Conservation (phyloP, 2,113 vertebrate genomes). For the Chaetura pelagica region DNA sequence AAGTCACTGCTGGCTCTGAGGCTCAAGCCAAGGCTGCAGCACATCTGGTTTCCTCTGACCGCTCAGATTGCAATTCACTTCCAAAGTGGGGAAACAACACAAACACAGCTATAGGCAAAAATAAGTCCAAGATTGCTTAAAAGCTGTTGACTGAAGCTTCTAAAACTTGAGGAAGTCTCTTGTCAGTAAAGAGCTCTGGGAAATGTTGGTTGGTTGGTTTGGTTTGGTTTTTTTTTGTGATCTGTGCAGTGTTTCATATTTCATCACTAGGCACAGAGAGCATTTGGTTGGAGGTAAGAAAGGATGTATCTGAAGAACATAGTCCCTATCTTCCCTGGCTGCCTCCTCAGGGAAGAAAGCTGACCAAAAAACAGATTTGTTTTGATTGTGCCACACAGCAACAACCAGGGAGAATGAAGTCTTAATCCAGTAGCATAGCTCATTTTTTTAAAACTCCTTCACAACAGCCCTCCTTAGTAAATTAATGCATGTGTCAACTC, state of each 20-base stretch:
- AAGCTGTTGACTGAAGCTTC: background rate
- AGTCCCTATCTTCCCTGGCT: background rate
- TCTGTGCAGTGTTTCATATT: background rate
- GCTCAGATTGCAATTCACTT: background rate
- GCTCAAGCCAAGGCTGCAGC: background rate
- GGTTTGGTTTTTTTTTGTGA: background rate
- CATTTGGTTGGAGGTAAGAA: background rate
- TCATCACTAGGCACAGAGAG: background rate
- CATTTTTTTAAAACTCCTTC: background rate
- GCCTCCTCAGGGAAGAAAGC: background rate
- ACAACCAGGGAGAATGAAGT: background rate
- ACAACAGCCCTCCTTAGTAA: background rate
- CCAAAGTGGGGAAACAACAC: background rate
- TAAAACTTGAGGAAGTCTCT: background rate
- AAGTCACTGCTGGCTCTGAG: background rate
- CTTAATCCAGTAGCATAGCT: background rate
- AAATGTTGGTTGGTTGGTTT: background rate
- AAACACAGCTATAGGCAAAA: background rate
- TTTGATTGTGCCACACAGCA: background rate
- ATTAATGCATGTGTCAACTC: constrained; percentile 15
- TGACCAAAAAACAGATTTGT: background rate
- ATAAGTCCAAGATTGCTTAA: background rate
- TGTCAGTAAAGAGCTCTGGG: background rate
- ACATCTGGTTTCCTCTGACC: background rate
- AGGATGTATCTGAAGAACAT: background rate